A percentile compares a stretch with the other conserved stretches of the same genome.
These are phyloP conservation scores for Procambarus virginalis DNA, from an alignment of 1,140 invertebrate genomes.

Conservation along the genomic window DNA sequence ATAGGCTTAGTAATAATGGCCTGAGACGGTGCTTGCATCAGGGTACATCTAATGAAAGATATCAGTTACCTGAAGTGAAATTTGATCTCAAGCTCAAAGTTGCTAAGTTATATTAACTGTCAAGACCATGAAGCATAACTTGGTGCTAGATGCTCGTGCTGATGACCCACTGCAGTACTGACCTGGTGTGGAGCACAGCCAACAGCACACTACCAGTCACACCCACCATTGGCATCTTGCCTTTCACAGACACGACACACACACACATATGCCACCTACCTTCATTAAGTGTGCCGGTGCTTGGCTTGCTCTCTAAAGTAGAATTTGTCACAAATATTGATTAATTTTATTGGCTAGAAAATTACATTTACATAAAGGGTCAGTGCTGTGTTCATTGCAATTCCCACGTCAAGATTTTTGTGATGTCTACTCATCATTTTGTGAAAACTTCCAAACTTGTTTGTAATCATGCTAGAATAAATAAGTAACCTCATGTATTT, in stretches of 20 bases:
- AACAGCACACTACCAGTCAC: background rate
- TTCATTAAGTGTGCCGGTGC: conserved; percentile 16
- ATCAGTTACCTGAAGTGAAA: background rate
- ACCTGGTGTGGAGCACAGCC: conserved; percentile 12
- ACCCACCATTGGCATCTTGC: background rate
- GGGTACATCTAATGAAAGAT: background rate
- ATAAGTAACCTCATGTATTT: conserved; percentile 14
- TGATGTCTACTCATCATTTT: conserved; percentile 46
- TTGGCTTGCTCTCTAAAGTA: conserved; percentile 30
- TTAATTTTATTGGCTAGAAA: conserved; percentile 8
- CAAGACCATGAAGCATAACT: conserved; percentile 34
- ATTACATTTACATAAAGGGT: background rate
- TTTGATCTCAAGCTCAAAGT: background rate
- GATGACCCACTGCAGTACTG: conserved; percentile 23
- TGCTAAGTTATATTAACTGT: background rate
- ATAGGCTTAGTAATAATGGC: background rate
- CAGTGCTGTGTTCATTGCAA: conserved; percentile 40
- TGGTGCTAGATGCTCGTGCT: conserved; percentile 50
- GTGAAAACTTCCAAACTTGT: conserved; percentile 52
- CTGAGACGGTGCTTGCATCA: background rate
- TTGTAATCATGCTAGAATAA: conserved; percentile 52
- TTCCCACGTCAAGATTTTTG: conserved; percentile 46
- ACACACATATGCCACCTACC: background rate
- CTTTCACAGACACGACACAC: background rate
- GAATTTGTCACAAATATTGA: background rate